Percentiles rank a stretch among this genome's conserved stretches.
Evolutionary conservation across 2,797 vertebrate genomes (phyloP).

Genomic region (Limosa lapponica): DNA sequence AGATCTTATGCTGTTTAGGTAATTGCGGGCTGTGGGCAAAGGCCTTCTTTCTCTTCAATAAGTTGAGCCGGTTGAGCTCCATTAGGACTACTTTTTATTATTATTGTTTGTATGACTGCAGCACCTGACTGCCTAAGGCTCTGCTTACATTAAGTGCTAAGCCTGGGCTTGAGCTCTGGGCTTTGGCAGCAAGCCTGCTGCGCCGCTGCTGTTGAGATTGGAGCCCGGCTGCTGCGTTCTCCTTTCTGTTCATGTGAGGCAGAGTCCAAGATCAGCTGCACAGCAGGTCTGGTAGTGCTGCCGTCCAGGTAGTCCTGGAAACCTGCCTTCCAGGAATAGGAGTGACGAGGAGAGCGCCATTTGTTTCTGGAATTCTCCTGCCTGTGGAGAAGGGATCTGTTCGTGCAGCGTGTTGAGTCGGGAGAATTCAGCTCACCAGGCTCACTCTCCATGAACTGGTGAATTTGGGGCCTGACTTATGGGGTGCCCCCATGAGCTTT

Average conservation of each 20-base stretch:
- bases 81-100: conserved; percentile 59
- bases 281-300: conserved; percentile 19
- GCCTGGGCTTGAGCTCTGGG: conserved; percentile 65
- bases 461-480: not conserved
- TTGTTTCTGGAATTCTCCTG: not conserved
- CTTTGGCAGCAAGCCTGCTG: conserved; percentile 62
- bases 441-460: not conserved
- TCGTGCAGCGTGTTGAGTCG: fast-evolving
- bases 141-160: conserved; percentile 66
- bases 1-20: not conserved
- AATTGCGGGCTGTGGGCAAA: not conserved
- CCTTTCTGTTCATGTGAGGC: conserved; percentile 1
- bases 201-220: not conserved
- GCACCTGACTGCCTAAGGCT: conserved; percentile 72
- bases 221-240: not conserved
- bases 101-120: conserved; percentile 53
- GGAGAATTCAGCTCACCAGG: not conserved
- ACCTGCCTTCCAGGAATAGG: conserved; percentile 29
- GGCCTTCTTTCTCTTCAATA: conserved; percentile 30
- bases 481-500: not conserved
- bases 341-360: not conserved
- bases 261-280: conserved; percentile 40
- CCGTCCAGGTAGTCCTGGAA: conserved; percentile 41
- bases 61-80: conserved; percentile 45
- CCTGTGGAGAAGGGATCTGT: not conserved